Conservation (phyloP, 1,140 invertebrate species). For the Ptiloglossa arizonensis region DNA sequence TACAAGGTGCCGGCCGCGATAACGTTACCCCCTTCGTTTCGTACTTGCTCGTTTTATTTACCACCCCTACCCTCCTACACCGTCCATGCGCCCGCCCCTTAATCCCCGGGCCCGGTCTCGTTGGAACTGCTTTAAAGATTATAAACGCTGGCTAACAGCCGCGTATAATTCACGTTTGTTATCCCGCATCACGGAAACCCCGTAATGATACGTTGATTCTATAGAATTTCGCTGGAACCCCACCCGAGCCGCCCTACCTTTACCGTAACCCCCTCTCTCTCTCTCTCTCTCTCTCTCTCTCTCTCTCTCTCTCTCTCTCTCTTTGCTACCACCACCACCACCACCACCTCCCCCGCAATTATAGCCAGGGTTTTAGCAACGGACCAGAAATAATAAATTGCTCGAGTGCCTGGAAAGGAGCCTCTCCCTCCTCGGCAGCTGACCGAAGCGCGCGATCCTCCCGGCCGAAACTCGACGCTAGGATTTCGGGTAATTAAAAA, state of each 20-base stretch:
- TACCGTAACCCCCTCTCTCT: no score
- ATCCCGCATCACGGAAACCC: conserved; percentile 34
- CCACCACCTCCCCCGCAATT: conserved; percentile 4
- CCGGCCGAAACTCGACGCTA: conserved; percentile 6
- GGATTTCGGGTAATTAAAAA: conserved; percentile 24
- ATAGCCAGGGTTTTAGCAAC: background rate
- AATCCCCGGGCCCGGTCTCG: conserved; percentile 13
- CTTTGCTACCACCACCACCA: no score
- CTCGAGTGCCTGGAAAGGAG: background rate
- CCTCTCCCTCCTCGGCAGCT: background rate
- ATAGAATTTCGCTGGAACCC: conserved; percentile 30
- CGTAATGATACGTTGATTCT: conserved; percentile 39
- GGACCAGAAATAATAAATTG: conserved; percentile 22
- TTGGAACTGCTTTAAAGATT: conserved; percentile 18
- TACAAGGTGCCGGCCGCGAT: conserved; percentile 28
- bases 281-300: no score
- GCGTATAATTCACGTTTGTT: conserved; percentile 43
- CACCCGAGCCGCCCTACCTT: no score
- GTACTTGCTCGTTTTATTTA: conserved; percentile 3
- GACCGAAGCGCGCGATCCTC: background rate
- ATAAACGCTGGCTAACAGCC: conserved; percentile 18
- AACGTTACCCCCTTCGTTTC: conserved; percentile 33
- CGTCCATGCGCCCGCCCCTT: background rate
- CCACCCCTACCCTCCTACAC: background rate
- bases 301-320: no score